These are phyloP conservation scores for Xylocopa sonorina DNA, from an alignment of 1,140 invertebrate genomes.

Conservation along the genomic window DNA sequence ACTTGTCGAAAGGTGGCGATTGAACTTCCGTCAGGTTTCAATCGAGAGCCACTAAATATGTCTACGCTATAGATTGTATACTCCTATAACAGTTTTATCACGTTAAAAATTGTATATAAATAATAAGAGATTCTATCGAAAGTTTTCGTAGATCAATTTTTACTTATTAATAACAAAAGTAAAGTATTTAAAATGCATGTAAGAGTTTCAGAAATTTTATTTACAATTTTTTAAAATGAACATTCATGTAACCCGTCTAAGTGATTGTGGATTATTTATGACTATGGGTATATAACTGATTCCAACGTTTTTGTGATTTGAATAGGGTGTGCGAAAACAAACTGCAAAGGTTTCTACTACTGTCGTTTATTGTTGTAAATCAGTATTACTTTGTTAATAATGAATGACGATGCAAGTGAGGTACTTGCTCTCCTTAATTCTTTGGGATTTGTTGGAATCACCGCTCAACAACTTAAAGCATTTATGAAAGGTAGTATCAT, in stretches of 20 bases:
- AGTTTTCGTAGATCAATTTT: not conserved
- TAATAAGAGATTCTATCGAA: not conserved
- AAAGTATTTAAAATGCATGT: not conserved
- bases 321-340: slow-evolving; percentile 14
- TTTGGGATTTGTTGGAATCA: slow-evolving; percentile 77
- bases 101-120: not conserved
- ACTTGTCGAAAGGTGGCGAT: not conserved
- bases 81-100: not conserved
- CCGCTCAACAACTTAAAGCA: slow-evolving; percentile 75
- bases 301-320: slow-evolving; percentile 39
- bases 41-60: not conserved
- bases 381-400: slow-evolving; percentile 36
- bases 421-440: slow-evolving; percentile 77
- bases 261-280: not conserved
- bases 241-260: not conserved
- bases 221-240: not conserved
- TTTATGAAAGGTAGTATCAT: slow-evolving; percentile 78
- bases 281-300: not conserved
- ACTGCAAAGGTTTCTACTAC: not conserved
- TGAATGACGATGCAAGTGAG: slow-evolving; percentile 75
- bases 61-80: not conserved
- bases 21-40: not conserved
- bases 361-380: slow-evolving; percentile 16
- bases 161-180: not conserved
- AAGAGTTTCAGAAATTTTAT: not conserved